These are phyloP conservation scores for Tuta absoluta DNA, from an alignment of 2,888 invertebrate species.

Conservation along the genomic window DNA sequence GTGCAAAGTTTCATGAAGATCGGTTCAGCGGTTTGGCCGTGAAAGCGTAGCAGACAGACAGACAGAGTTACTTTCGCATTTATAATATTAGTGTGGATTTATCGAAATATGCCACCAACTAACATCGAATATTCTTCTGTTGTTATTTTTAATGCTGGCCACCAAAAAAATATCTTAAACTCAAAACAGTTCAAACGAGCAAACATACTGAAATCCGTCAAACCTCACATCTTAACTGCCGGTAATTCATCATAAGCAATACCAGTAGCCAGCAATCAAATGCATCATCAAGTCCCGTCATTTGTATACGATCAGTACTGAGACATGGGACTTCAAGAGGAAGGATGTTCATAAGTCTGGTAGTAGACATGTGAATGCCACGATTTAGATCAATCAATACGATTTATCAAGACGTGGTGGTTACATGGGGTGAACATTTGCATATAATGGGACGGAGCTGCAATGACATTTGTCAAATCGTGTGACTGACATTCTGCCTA, in stretches of 20 bases:
- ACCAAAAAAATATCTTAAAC: background rate
- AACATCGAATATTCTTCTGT: no score
- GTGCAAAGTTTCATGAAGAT: no score
- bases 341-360: constrained; percentile 16
- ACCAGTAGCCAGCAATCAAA: constrained; percentile 20
- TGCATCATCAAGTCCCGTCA: constrained; percentile 16
- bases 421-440: constrained; percentile 75
- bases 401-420: constrained; percentile 48
- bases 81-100: no score
- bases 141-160: no score
- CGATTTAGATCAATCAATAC: constrained; percentile 65
- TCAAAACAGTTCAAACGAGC: constrained; percentile 2
- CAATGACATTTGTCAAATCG: constrained; percentile 38
- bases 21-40: no score
- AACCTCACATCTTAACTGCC: constrained; percentile 27
- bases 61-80: no score
- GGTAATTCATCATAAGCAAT: constrained; percentile 30
- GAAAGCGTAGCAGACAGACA: no score
- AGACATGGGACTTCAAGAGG: constrained; percentile 19
- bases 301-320: background rate
- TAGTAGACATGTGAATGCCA: constrained; percentile 37
- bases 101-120: no score
- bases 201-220: constrained; percentile 17
- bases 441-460: constrained; percentile 70
- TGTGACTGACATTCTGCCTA: constrained; percentile 54